Conservation (phyloP, 2,113 vertebrate genomes). For the Dasyprocta punctata region DNA sequence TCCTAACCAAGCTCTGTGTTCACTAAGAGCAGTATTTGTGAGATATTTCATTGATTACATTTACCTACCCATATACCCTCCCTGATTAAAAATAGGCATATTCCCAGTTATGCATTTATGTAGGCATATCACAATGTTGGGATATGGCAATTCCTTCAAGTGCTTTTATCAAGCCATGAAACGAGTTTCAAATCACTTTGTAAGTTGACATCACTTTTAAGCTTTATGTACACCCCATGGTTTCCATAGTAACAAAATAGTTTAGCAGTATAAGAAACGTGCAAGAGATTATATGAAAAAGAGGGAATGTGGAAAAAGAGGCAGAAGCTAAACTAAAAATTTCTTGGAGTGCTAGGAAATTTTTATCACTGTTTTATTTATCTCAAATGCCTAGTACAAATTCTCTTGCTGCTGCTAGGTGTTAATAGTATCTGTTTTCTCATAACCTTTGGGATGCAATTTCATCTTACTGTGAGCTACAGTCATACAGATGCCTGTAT, state of each 20-base stretch:
- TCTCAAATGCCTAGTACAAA: slow-evolving; percentile 1
- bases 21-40: slow-evolving; percentile 43
- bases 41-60: slow-evolving; percentile 42
- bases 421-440: not conserved
- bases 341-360: not conserved
- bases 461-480: not conserved
- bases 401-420: not conserved
- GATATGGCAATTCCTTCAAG: not conserved
- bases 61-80: not conserved
- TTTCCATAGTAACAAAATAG: slow-evolving; percentile 75
- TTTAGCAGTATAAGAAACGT: slow-evolving; percentile 57
- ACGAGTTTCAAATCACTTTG: slow-evolving; percentile 62
- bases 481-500: not conserved
- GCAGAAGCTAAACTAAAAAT: slow-evolving; percentile 42
- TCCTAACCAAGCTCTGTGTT: slow-evolving; percentile 63
- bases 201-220: slow-evolving; percentile 58
- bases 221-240: slow-evolving; percentile 52
- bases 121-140: not conserved
- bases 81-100: not conserved
- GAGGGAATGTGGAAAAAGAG: slow-evolving; percentile 48
- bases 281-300: slow-evolving; percentile 36
- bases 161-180: slow-evolving; percentile 51
- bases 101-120: not conserved
- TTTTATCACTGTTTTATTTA: slow-evolving; percentile 59
- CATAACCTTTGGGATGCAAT: not conserved